Base-by-base conservation (phyloP, 1,140 invertebrate genomes). In the Euglossa dilemma region DNA sequence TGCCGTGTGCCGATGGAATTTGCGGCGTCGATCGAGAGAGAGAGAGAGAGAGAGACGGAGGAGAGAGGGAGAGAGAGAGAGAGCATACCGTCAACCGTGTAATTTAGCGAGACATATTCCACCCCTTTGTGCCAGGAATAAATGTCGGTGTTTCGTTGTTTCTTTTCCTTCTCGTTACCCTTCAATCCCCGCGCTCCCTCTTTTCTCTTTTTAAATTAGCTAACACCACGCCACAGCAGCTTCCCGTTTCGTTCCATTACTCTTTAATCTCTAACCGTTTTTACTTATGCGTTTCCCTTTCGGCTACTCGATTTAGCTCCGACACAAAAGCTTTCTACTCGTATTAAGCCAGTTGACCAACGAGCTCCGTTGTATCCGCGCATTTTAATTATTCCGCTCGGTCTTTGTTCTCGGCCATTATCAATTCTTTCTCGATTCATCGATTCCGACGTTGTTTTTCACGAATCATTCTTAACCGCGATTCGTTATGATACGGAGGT, bases 301-400 rank as follows among this genome's bases (percentile, higher is more conserved):
- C 43, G 6, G 6, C 23, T n/a, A n/a, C 28, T 52, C 18, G 50
- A 52, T 54, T 70, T 23, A 54, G 12, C 18, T 23, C 12, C 52
- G 64, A 78, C 70, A 57, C 66, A 78, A 78, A 78, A 78, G 76
- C 76, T 70, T 25, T 25, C 50, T 52, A 28, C 36, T 70, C 20
- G 64, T 12, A 25, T 70, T 57, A 57, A 70, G 14, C 50, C 14
- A 52, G 18, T 5, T 25, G 52, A 45, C 16, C 36, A 25, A 1
- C 23, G 28, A 2, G 16, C 36, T 43, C 54, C 52, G 36, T 9
- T 18, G 63, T 64, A 45, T n/a, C 12, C 64, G 43, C 6, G 43
- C 52, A 18, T 79, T 59, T 71, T 79, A 71, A 71, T 79, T 79
- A 70, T 71, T 71, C 25, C 66, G 9, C 52, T 6, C 43, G 43